These are phyloP conservation scores for Nomada flava DNA, from an alignment of 2,888 invertebrate species.

Conservation along the genomic window DNA sequence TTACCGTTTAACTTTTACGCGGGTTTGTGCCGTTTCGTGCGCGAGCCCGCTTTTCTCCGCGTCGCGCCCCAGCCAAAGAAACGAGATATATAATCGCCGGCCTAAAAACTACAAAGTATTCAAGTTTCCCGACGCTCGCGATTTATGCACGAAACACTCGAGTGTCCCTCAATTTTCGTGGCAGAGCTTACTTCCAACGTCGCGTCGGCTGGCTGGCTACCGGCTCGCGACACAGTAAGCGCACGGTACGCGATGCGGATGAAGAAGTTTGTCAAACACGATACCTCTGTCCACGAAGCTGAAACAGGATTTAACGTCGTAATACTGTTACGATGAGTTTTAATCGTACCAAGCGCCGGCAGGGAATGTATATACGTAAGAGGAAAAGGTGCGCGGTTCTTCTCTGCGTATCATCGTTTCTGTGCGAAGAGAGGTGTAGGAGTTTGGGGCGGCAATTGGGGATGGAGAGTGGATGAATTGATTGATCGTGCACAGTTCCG, in stretches of 20 bases:
- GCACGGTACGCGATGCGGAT: slow-evolving; percentile 29
- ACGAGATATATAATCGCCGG: slow-evolving; percentile 53
- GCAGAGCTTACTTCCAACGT: slow-evolving; percentile 27
- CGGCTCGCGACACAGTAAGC: neutral
- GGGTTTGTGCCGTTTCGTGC: slow-evolving; percentile 26
- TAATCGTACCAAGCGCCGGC: slow-evolving; percentile 28
- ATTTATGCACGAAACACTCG: slow-evolving; percentile 60
- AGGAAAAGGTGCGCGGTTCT: neutral
- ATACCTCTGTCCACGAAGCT: slow-evolving; percentile 7
- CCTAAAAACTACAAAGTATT: slow-evolving; percentile 58
- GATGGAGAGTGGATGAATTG: neutral
- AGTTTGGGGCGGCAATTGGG: neutral
- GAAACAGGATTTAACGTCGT: slow-evolving; percentile 16
- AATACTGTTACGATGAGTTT: slow-evolving; percentile 32
- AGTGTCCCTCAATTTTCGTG: slow-evolving; percentile 31
- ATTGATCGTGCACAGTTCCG: neutral
- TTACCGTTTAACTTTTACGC: slow-evolving; percentile 67
- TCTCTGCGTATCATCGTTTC: neutral
- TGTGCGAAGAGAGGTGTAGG: neutral
- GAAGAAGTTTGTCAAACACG: slow-evolving; percentile 40
- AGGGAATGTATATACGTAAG: neutral
- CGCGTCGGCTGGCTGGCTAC: no score
- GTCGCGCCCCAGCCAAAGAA: slow-evolving; percentile 47
- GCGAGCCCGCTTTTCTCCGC: slow-evolving; percentile 45
- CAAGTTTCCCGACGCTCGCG: slow-evolving; percentile 55